Conservation (phyloP, 2,113 vertebrate genomes). For the Paramisgurnus dabryanus region DNA sequence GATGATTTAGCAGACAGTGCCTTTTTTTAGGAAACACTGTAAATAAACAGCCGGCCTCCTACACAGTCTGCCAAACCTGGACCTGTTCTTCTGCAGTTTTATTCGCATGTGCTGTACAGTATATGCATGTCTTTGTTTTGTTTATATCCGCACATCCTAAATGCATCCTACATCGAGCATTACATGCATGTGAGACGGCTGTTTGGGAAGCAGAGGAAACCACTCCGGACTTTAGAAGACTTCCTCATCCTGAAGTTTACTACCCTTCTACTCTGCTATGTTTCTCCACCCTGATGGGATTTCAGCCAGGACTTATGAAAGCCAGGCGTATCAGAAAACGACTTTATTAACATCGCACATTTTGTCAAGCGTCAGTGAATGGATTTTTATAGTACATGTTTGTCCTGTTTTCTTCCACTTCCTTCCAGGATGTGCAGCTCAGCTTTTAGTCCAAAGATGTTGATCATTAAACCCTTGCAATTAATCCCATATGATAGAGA, state of each 20-base stretch:
- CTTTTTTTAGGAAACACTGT: slow-evolving; percentile 63
- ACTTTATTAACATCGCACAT: slow-evolving; percentile 35
- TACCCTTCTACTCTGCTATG: slow-evolving; percentile 60
- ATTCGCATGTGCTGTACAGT: background rate
- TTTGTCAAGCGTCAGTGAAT: slow-evolving; percentile 22
- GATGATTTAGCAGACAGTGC: slow-evolving; percentile 70
- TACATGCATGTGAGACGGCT: slow-evolving; percentile 34
- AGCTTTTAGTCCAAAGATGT: slow-evolving; percentile 3
- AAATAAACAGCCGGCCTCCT: slow-evolving; percentile 44
- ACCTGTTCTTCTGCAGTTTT: slow-evolving; percentile 9
- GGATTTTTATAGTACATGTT: slow-evolving; percentile 1
- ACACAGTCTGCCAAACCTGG: slow-evolving; percentile 39
- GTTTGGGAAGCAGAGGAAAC: slow-evolving; percentile 82
- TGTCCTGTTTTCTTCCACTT: background rate
- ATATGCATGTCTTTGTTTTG: slow-evolving; percentile 1
- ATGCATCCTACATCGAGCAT: slow-evolving; percentile 6
- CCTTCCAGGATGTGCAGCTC: background rate
- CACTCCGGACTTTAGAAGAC: slow-evolving; percentile 83
- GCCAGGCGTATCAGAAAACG: slow-evolving; percentile 47
- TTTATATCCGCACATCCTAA: background rate
- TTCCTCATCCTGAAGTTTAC: slow-evolving; percentile 86
- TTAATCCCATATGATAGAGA: slow-evolving; percentile 1
- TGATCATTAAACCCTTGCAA: background rate
- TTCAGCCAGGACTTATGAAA: slow-evolving; percentile 73
- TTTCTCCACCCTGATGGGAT: slow-evolving; percentile 70